phyloP scores from a whole-genome alignment of 2,113 vertebrate genomes.

The Daubentonia madagascariensis region DNA sequence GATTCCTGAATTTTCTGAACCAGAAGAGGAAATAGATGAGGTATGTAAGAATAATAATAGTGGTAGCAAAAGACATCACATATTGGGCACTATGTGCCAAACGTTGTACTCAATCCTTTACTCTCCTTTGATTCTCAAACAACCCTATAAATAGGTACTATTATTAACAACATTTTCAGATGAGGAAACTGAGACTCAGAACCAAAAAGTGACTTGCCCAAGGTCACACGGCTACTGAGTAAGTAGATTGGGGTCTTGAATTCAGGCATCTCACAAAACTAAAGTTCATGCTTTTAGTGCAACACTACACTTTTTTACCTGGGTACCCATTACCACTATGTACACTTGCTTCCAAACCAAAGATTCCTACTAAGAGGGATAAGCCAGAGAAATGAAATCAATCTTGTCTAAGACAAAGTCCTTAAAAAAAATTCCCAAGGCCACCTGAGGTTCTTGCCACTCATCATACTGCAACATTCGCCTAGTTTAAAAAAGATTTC shows the following conservation, averaged over 20 bases:
- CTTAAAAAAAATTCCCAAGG: neutral
- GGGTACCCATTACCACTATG: neutral
- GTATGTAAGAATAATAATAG: slow-evolving; percentile 75
- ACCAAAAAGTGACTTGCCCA: slow-evolving; percentile 22
- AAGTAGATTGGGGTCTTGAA: neutral
- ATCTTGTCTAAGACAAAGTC: neutral
- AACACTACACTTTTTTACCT: neutral
- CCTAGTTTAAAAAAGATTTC: slow-evolving; percentile 34
- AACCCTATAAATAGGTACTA: neutral
- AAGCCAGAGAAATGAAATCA: slow-evolving; percentile 3
- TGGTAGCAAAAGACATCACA: neutral
- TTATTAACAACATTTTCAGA: neutral
- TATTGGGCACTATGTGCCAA: neutral
- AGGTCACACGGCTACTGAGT: neutral
- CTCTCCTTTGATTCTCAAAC: neutral
- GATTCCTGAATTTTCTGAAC: slow-evolving; percentile 82
- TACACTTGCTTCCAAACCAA: slow-evolving; percentile 35
- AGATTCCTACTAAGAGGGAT: neutral
- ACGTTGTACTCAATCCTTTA: neutral
- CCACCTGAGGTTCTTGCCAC: neutral
- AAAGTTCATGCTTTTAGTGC: neutral
- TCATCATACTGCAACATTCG: neutral
- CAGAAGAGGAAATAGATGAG: slow-evolving; percentile 84
- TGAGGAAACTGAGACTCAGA: neutral
- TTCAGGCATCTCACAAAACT: neutral